A percentile compares a stretch with the other conserved stretches of the same genome.
These are phyloP conservation scores for Phocides pigmalion DNA, from an alignment of 1,140 invertebrate genomes.

Conservation along the genomic window DNA sequence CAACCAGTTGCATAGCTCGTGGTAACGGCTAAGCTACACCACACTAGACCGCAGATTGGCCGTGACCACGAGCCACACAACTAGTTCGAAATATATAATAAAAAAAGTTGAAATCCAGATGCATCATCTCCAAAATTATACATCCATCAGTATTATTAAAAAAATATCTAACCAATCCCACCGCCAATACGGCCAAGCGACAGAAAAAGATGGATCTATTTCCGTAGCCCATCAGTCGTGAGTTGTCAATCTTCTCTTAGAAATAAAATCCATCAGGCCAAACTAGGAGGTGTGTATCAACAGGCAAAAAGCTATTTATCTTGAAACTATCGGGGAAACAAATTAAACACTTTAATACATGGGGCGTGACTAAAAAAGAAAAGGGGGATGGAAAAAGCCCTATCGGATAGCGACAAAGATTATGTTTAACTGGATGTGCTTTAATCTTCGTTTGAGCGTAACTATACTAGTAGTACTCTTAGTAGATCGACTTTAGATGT, in stretches of 20 bases:
- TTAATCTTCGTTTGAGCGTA: too few species aligned
- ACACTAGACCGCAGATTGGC: too few species aligned
- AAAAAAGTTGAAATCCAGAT: too few species aligned
- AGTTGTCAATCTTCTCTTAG: constrained; percentile 58
- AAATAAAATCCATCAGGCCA: constrained; percentile 56
- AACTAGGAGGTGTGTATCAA: constrained; percentile 51
- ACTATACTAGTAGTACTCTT: too few species aligned
- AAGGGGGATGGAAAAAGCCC: constrained; percentile 53
- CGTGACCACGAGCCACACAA: too few species aligned
- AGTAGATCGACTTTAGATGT: too few species aligned
- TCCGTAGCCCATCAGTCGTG: constrained; percentile 45
- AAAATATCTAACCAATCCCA: neutral
- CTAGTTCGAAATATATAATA: too few species aligned
- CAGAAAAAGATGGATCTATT: constrained; percentile 17
- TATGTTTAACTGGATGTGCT: constrained; percentile 2
- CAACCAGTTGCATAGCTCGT: too few species aligned
- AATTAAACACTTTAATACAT: constrained; percentile 80
- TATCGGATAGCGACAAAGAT: constrained; percentile 38
- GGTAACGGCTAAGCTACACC: too few species aligned
- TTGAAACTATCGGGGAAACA: constrained; percentile 66
- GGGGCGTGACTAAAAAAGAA: constrained; percentile 75
- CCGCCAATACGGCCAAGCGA: neutral
- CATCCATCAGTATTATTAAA: neutral
- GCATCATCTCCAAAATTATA: too few species aligned
- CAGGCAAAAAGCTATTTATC: constrained; percentile 57